Evolutionary conservation across 2,797 vertebrate genomes (phyloP).

Genomic region (Clarias pachynema): DNA sequence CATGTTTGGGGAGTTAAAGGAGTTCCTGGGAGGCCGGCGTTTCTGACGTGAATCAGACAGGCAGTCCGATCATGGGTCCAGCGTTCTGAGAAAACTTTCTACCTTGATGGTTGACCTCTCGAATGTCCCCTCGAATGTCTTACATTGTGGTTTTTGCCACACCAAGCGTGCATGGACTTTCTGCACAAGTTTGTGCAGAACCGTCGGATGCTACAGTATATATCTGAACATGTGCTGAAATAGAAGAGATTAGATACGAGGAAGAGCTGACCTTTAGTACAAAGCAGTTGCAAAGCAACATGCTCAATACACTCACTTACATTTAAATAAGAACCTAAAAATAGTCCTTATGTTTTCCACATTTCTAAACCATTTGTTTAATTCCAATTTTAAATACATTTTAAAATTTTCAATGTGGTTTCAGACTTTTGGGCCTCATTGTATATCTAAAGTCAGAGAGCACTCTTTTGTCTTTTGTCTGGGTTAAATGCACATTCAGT

Average conservation of each 20-base stretch:
- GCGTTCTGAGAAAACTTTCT: no score
- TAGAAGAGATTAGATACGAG: not conserved
- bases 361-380: not conserved
- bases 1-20: no score
- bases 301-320: not conserved
- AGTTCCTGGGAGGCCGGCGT: no score
- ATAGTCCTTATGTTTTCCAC: not conserved
- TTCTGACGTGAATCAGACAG: no score
- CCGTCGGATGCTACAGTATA: not conserved
- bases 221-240: not conserved
- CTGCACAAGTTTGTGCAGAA: not conserved
- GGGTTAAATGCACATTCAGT: no score
- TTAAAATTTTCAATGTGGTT: not conserved
- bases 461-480: no score
- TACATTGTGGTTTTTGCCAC: not conserved
- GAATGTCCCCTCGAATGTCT: no score
- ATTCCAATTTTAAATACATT: not conserved
- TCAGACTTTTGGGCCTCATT: not conserved
- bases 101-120: no score
- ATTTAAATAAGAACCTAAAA: not conserved
- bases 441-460: not conserved
- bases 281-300: not conserved
- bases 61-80: no score
- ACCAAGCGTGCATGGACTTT: not conserved
- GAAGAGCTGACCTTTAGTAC: not conserved